A percentile compares a stretch with the other conserved stretches of the same genome.
These are phyloP conservation scores for Pterobdella sp. DNA, from an alignment of 2,888 invertebrate genomes.

Conservation along the genomic window DNA sequence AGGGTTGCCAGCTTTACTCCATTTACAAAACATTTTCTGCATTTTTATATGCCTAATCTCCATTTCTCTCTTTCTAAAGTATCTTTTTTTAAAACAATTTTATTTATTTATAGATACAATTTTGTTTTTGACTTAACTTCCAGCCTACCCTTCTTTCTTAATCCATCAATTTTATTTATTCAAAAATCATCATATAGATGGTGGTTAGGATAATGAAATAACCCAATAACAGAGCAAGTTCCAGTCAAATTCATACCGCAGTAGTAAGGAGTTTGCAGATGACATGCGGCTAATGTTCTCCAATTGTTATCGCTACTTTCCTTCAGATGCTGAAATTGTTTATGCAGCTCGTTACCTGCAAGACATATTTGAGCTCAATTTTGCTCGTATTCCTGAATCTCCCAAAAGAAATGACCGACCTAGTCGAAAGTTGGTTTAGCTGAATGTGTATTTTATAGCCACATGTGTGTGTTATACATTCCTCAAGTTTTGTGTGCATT, in stretches of 20 bases:
- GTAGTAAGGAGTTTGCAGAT: slow-evolving; percentile 83
- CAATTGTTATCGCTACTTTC: slow-evolving; percentile 82
- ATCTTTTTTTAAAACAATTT: too few relatives aligned
- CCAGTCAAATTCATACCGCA: slow-evolving; percentile 86
- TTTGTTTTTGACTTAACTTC: too few relatives aligned
- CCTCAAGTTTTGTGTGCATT: background rate
- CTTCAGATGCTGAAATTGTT: background rate
- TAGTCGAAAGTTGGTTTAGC: slow-evolving; percentile 2
- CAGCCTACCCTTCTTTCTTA: too few relatives aligned
- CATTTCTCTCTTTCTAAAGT: too few relatives aligned
- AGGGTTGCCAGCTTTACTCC: too few relatives aligned
- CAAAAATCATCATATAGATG: too few relatives aligned
- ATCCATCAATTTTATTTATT: too few relatives aligned
- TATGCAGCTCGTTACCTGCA: slow-evolving; percentile 36
- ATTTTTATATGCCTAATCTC: too few relatives aligned
- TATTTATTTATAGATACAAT: too few relatives aligned
- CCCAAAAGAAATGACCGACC: background rate
- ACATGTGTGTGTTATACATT: background rate
- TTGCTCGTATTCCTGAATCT: slow-evolving; percentile 80
- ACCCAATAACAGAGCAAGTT: slow-evolving; percentile 65
- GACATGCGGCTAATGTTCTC: slow-evolving; percentile 92
- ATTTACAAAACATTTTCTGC: too few relatives aligned
- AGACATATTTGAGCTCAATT: slow-evolving; percentile 93
- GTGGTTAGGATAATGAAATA: too few relatives aligned
- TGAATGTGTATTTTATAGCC: background rate